phyloP scores from a whole-genome alignment of 2,113 vertebrate species.

The Oryctolagus cuniculus region mOryCun1.1 NC_091441.1:9836001-9836500 shows the following conservation, averaged over 20 bases:
- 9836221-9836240: background rate
- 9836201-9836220: background rate
- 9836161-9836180: background rate
- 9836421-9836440: background rate
- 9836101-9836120: background rate
- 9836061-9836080: background rate
- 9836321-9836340: background rate
- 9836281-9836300: background rate
- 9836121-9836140: accelerated
- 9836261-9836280: background rate
- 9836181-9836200: background rate
- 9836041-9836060: background rate
- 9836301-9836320: background rate
- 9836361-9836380: background rate
- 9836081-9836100: background rate
- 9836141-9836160: background rate
- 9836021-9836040: background rate
- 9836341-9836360: background rate
- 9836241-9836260: background rate
- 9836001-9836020: background rate
- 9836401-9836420: background rate
- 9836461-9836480: background rate
- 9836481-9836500: background rate
- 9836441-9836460: background rate
- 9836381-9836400: background rate